Conservation (phyloP, 2,113 vertebrate genomes). For the Tretioscincus oriximinensis region DNA sequence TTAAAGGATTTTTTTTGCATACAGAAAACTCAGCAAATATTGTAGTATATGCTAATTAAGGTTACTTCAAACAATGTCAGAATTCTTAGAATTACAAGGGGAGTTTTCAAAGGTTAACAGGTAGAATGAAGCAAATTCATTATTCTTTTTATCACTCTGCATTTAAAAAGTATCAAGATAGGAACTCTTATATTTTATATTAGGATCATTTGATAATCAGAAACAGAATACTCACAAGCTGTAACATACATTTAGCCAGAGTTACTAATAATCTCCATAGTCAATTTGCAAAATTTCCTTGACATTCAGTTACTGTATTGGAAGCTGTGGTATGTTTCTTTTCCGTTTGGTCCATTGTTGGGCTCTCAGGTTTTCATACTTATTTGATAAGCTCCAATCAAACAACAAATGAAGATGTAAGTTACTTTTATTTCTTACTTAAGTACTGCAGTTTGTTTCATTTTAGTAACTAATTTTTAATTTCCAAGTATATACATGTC, state of each 20-base stretch:
- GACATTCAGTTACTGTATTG: conserved; percentile 85
- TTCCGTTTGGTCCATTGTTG: conserved; percentile 98
- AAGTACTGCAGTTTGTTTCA: fast-evolving
- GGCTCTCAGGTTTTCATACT: conserved; percentile 96
- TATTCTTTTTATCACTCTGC: background rate
- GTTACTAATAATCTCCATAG: background rate
- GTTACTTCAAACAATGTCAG: too few relatives aligned
- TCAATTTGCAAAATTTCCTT: conserved; percentile 73
- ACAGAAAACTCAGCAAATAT: too few relatives aligned
- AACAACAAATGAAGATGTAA: conserved; percentile 98
- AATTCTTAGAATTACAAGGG: too few relatives aligned
- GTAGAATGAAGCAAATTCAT: too few relatives aligned
- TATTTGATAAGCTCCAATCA: conserved; percentile 99
- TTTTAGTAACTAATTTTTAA: background rate
- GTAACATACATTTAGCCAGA: background rate
- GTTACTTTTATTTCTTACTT: conserved; percentile 53
- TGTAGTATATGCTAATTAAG: too few relatives aligned
- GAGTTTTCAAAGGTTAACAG: too few relatives aligned
- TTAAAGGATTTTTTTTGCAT: background rate
- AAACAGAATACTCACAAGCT: background rate
- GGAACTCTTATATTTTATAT: background rate
- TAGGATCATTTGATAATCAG: background rate
- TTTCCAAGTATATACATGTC: background rate
- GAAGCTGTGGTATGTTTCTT: conserved; percentile 98
- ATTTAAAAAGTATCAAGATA: background rate